phyloP scores from a whole-genome alignment of 2,888 invertebrate species.

The Antheraea yamamai region DNA sequence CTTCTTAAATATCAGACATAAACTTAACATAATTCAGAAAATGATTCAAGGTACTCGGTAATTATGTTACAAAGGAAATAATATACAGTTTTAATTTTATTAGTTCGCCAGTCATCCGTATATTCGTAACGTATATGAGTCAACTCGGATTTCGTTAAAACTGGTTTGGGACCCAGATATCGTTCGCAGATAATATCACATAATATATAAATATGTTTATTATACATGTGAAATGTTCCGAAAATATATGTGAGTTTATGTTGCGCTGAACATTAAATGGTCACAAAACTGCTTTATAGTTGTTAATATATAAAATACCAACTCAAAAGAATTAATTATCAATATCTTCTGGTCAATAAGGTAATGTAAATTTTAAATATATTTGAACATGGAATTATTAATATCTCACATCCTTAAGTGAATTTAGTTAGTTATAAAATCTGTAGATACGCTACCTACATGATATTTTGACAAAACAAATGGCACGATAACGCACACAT shows the following conservation, averaged over 20 bases:
- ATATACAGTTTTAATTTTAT: not conserved
- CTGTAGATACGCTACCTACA: no score
- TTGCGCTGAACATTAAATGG: not conserved
- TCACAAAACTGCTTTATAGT: not conserved
- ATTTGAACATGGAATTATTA: not conserved
- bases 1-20: not conserved
- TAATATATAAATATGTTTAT: not conserved
- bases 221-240: not conserved
- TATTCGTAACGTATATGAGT: not conserved
- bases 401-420: conserved; percentile 4
- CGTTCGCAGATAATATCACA: not conserved
- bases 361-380: not conserved
- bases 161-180: not conserved
- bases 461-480: no score
- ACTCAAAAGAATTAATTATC: not conserved
- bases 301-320: not conserved
- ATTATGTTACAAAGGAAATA: not conserved
- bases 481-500: no score
- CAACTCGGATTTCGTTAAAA: not conserved
- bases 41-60: not conserved
- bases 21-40: not conserved
- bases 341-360: not conserved
- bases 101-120: not conserved
- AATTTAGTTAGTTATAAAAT: conserved; percentile 34
- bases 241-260: not conserved